A percentile compares a stretch with the other conserved stretches of the same genome.
phyloP scores from a whole-genome alignment of 2,888 invertebrate species.

The Drosophila atroscutellata region DNA sequence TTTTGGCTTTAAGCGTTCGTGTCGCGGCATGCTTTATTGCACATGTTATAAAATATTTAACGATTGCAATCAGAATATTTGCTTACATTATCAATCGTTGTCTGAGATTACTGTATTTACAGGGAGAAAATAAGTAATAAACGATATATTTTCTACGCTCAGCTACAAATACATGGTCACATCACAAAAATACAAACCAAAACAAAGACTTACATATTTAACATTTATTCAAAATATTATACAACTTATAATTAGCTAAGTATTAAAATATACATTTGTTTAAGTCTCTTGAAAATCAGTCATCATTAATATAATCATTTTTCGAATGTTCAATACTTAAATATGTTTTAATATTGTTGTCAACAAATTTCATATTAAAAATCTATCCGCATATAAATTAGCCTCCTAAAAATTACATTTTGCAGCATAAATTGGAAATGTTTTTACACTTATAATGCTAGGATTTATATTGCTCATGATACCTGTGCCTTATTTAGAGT shows the following conservation, averaged over 20 bases:
- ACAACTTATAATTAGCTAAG: background rate
- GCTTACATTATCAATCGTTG: conserved; percentile 21
- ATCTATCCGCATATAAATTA: background rate
- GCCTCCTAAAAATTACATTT: too few relatives aligned
- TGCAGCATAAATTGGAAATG: background rate
- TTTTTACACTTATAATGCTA: background rate
- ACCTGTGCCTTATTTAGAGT: too few relatives aligned
- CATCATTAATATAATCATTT: background rate
- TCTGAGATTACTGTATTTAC: conserved; percentile 2
- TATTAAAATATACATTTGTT: background rate
- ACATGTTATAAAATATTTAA: conserved; percentile 61
- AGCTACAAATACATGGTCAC: background rate
- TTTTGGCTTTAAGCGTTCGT: conserved; percentile 12
- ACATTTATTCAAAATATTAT: background rate
- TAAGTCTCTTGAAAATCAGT: background rate
- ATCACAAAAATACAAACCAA: background rate
- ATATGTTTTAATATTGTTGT: background rate
- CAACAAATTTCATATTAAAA: background rate
- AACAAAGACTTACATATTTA: background rate
- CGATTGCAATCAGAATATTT: conserved; percentile 54
- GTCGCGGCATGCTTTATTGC: conserved; percentile 31
- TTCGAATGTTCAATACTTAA: background rate
- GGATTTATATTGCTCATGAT: background rate
- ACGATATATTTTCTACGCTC: background rate
- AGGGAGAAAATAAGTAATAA: background rate